Evolutionary conservation across 2,888 invertebrate species (phyloP), one percentile per base, ranked within the genome.

Genomic region (Philonicus albiceps): DNA sequence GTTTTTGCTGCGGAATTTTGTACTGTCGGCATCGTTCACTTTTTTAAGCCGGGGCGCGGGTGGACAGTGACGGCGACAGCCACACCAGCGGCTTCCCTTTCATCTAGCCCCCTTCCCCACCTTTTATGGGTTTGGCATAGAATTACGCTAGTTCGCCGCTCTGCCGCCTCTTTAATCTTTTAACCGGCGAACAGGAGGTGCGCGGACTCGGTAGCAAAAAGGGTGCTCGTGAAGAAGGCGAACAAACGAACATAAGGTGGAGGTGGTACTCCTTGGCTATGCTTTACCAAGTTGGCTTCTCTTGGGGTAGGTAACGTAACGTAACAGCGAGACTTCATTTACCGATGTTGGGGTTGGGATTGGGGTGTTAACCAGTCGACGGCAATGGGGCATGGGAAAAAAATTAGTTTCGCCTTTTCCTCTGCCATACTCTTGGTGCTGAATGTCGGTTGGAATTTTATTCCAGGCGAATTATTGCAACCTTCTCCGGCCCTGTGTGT

Each of bases 241-340:
- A n/a, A 19, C 76, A 22, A n/a, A 34, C 76, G 55, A 16, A 7
- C 30, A 40, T 2, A 30, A 22, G 49, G 40, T 30, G n/a, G 40
- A 8, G 37, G n/a, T 84, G 37, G n/a, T 84, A 64, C 34, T 64
- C 73, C 73, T 43, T 43, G 13, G 4, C 13, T 43, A 40, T 73
- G 37, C 73, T 84, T 84, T 30, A 84, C 31, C 84, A 84, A 84
- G 73, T 84, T 73, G 84, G 73, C 84, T 84, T 84, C 84, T 55
- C 84, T 84, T 84, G 84, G 84, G 84, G 84, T 84, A 84, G 84
- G 84, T 84, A 27, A 64, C 81, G 84, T 84, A 27, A 64, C 81
- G 81, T 83, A 64, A 34, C 8, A 43, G 22, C 16, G 16, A 40
- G 81, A 64, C 64, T 83, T 81, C 34, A 64, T 83, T 83, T 34